phyloP scores from a whole-genome alignment of 37 sponge, comb jelly and placozoan genomes.

The Theonella swinhoei region DNA sequence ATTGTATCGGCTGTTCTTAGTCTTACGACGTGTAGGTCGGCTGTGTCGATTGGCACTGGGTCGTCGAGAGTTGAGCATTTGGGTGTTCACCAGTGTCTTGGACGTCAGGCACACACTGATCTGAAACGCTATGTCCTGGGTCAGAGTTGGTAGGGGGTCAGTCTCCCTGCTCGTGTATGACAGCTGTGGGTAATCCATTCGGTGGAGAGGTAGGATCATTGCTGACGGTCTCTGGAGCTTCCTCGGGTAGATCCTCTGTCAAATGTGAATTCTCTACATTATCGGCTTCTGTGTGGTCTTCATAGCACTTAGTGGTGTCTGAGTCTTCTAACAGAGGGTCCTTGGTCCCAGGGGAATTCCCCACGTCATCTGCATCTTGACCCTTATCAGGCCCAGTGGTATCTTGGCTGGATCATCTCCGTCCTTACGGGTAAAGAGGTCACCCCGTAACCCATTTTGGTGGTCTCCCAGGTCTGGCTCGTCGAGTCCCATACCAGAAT shows the following conservation, averaged over 20 bases:
- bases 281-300: no score
- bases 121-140: no score
- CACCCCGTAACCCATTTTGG: constrained; percentile 10
- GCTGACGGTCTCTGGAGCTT: neutral
- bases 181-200: no score
- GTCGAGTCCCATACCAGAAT: constrained; percentile 32
- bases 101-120: no score
- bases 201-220: neutral
- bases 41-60: no score
- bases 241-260: neutral
- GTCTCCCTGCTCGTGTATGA: no score
- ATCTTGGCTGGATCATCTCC: neutral
- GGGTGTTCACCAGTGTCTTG: no score
- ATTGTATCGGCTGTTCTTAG: neutral
- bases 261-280: neutral
- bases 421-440: neutral
- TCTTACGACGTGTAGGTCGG: neutral
- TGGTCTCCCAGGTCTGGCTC: neutral
- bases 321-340: neutral
- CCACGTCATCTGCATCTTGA: neutral
- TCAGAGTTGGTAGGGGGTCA: neutral
- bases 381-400: constrained; percentile 46
- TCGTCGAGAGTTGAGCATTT: no score
- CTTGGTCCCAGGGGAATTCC: neutral
- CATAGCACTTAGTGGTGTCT: no score